Evolutionary conservation across 1,140 invertebrate species (phyloP), one percentile per base, ranked within the genome.

Genomic region (Drosophila sp.): DNA sequence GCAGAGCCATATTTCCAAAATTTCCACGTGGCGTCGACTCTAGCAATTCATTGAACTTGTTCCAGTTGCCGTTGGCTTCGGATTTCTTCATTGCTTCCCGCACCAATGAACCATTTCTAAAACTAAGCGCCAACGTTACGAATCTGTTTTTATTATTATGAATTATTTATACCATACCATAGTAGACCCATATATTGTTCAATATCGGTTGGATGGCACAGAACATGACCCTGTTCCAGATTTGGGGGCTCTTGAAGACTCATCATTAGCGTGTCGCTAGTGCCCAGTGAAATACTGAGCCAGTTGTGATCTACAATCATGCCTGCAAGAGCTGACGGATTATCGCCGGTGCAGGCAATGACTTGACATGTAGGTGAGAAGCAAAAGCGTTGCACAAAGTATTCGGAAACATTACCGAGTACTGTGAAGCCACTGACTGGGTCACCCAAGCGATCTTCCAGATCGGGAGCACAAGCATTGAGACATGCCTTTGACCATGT

Each of bases 311-410:
- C 93, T 5, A 99, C 93, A 56, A 95, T 94, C 93, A 99, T 96
- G 1, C 97, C 97, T 58, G 95, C 95, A 13, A 97, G 92, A 0
- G 97, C 97, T 1, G 96, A 95, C 9, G 96, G 96, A 94, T 99
- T 99, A 91, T 99, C 98, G 0, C 98, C 98, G 1, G 98, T 99
- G 91, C 98, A 99, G 0, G 97, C 95, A 4, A 97, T 93, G 4
- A 99, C 94, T 89, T 94, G 93, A 91, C 98, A 99, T 3, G 95
- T 93, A 0, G 94, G 89, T 80, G 94, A 93, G 92, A 99, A 98
- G 6, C 96, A 95, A 91, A 97, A 99, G 58, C 97, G 93, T 77
- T 96, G 94, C 0, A 97, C 95, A 92, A 96, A 97, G 92, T 98
- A 99, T 0, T 92, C 71, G 1, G 95, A 95, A 46, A 99, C 94